Base-by-base conservation (phyloP, 1,140 invertebrate genomes). In the Notospermus geniculatus region DNA sequence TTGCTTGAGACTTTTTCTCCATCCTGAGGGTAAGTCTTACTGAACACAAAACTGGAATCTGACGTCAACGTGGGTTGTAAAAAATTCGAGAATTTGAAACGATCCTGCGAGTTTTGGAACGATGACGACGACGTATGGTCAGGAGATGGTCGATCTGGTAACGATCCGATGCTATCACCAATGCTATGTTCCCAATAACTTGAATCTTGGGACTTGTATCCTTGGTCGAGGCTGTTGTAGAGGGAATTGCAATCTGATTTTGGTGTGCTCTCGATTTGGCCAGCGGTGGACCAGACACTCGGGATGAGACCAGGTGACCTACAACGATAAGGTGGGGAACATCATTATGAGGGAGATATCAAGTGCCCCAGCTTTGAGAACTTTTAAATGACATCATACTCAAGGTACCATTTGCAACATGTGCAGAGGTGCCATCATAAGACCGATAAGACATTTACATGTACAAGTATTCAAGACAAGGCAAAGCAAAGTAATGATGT, bases 181-280 rank as follows among this genome's bases (percentile, higher is more conserved):
- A 29, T 7, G 13, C 30, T 55, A 5, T 5, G 27, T 28, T 27
- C 25, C 30, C 54, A 55, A 23, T 55, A 55, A 9, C 19, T 52
- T n/a, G 25, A 52, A 27, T 55, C 57, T 36, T 39, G 19, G 13
- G 23, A 32, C 39, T 46, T 46, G 19, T 23, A 58, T 9, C 25
- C 32, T 22, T 50, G 59, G 27, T 61, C 59, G 19, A 61, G 27
- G 29, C 59, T 61, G 28, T 32, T 32, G 30, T 61, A 61, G 2
- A 27, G 25, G 9, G 46, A 50, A 32, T 61, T 61, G 28, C 39
- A n/a, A 22, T 61, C 59, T 27, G 59, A 61, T 4, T 61, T 57
- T 39, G 27, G 59, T 25, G 0, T 46, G 59, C 17, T 46, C 54
- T 46, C 58, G 23, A 39, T 39, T 29, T 22, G 29, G 28, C 39